Evolutionary conservation across 2,888 invertebrate species (phyloP), one percentile per base, ranked within the genome.

Genomic region (Eretmocerus hayati): DNA sequence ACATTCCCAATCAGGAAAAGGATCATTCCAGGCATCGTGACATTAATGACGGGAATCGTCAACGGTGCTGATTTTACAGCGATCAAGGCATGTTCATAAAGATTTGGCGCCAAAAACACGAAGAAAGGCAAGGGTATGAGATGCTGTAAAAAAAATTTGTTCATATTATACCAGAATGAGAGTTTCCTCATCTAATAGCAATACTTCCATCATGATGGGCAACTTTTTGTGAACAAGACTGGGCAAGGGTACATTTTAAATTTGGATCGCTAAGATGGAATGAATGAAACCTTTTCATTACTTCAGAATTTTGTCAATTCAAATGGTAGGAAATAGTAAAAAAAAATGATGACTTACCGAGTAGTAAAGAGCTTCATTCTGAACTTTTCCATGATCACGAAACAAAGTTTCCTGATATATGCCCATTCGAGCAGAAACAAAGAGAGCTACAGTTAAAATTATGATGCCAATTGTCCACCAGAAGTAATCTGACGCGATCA

Each of bases 371-470:
- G 91, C 89, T 72, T 93, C 92, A 65, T 84, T 80, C 0, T 96
- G 90, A 75, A 92, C 87, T 71, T 96, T 97, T 39, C 96, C 97
- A 71, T 87, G 82, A 52, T 81, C 80, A 20, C 79, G 75, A 65
- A 90, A 90, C 4, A 95, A 71, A 1, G 83, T 83, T 74, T 96
- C 95, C 70, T 96, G 96, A 72, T 90, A 93, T 52, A 92, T 85
- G 2, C 96, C 96, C 92, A 96, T 91, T 59, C 90, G 78, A 0
- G 97, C 94, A 0, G 96, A 95, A 48, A 95, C 77, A 60, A 97
- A 85, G 43, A 99, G 74, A 0, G 95, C 94, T 48, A 89, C 78
- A 0, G 90, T 88, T 36, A 99, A 73, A 56, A 97, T 80, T 0
- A 76, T 72, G 43, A 96, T 90, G 3, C 95, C 90, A 50, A 84